Conservation (phyloP, 2,113 vertebrate genomes). For the Syngnathus typhle region DNA sequence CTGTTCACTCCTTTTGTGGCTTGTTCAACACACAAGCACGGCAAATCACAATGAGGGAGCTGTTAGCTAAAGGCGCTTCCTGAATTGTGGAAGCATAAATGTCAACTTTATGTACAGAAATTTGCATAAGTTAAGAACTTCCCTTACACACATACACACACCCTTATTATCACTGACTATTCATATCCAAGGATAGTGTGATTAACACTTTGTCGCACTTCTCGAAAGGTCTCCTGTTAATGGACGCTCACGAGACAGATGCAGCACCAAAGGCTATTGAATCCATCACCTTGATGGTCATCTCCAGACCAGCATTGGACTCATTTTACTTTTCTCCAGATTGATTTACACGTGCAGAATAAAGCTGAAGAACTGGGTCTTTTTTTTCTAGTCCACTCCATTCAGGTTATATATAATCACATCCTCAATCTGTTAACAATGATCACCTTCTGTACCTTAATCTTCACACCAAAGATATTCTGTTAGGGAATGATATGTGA, state of each 20-base stretch:
- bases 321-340: slow-evolving; percentile 19
- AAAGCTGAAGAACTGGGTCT: neutral
- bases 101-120: slow-evolving; percentile 8
- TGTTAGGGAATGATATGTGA: neutral
- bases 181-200: slow-evolving; percentile 28
- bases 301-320: slow-evolving; percentile 26
- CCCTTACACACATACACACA: slow-evolving; percentile 6
- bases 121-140: slow-evolving; percentile 8
- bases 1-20: slow-evolving; percentile 34
- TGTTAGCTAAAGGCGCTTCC: slow-evolving; percentile 18
- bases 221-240: slow-evolving; percentile 51
- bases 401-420: neutral
- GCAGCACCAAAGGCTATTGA: slow-evolving; percentile 26
- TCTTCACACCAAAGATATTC: neutral
- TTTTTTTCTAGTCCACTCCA: neutral
- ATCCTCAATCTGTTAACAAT: neutral
- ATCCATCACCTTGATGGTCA: slow-evolving; percentile 23
- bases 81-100: slow-evolving; percentile 7
- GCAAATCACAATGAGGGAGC: slow-evolving; percentile 16
- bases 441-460: neutral
- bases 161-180: slow-evolving; percentile 19
- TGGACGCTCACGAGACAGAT: slow-evolving; percentile 28
- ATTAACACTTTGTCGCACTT: slow-evolving; percentile 45
- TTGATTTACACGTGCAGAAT: neutral
- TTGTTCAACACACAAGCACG: slow-evolving; percentile 19